Conservation (phyloP, 2,113 vertebrate genomes). For the Panthera uncia region DNA sequence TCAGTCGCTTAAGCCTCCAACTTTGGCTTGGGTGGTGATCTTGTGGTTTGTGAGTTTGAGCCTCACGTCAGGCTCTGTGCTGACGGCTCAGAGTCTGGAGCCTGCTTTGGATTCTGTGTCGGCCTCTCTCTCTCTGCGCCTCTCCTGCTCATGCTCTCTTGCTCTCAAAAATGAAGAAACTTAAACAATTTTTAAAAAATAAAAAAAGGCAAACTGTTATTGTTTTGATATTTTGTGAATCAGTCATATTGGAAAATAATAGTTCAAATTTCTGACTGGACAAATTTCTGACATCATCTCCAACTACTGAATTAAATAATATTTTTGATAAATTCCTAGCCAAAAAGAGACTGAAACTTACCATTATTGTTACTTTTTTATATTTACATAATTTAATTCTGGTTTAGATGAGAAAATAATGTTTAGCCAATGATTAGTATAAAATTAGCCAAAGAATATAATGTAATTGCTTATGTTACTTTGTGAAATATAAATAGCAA, state of each 20-base stretch:
- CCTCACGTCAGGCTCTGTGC: too few species aligned
- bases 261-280: constrained; percentile 46
- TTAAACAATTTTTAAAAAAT: too few species aligned
- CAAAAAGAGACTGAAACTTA: constrained; percentile 18
- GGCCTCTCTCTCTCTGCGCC: too few species aligned
- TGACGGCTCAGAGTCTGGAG: too few species aligned
- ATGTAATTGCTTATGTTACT: constrained; percentile 8
- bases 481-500: constrained; percentile 40
- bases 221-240: constrained; percentile 16
- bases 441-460: not conserved
- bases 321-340: constrained; percentile 43
- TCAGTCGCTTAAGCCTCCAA: too few species aligned
- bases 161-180: too few species aligned
- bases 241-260: constrained; percentile 19
- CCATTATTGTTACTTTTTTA: constrained; percentile 42
- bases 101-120: too few species aligned
- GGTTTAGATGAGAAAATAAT: constrained; percentile 69
- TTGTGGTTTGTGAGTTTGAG: too few species aligned
- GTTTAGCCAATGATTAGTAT: constrained; percentile 14
- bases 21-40: too few species aligned
- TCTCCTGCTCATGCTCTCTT: too few species aligned
- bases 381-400: constrained; percentile 38
- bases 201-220: not conserved
- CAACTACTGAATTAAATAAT: constrained; percentile 46
- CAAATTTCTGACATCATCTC: not conserved